Base-by-base conservation (phyloP, 2,797 vertebrate species). In the Semaprochilodus insignis region DNA sequence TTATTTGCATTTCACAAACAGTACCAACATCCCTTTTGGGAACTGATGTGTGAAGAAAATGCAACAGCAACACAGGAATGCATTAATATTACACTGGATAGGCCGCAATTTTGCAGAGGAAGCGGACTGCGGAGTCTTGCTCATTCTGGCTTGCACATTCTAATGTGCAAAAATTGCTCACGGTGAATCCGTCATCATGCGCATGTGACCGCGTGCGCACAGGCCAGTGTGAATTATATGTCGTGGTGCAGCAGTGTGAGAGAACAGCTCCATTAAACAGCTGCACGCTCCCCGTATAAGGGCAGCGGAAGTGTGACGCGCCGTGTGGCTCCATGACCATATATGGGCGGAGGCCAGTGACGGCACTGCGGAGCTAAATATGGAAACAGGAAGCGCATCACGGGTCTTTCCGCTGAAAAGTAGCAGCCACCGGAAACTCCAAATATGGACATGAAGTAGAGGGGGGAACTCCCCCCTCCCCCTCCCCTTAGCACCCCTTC, bases 351-450 rank as follows among this genome's bases (percentile, higher is more conserved):
- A 48, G 59, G 40, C 55, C 44, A 69, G 85, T 93, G 91, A 92
- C 84, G 89, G 84, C 86, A 88, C 66, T 31, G 51, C 31, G 81
- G 78, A 80, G 54, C 91, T 93, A 94, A 92, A 94, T 93, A 94
- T 92, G 91, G 93, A 85, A 85, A 83, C 89, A 90, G 93, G 93
- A 94, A 95, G 85, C 87, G 48, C 92, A 87, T 92, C 91, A 93
- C 85, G 92, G 93, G 89, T 31, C 92, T 95, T 94, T 94, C 91
- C 92, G 90, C 83, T 75, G 83, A 77, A 31, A 81, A 71, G 73
- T 83, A 86, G 88, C 84, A 89, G 87, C 57, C 15, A 27, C 6
- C 87, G 94, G 94, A 95, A 88, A 89, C 85, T 82, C 94, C 88
- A 87, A 81, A 93, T 93, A 94, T 94, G 93, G 94, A 57, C 91